Conservation (phyloP, 2,797 vertebrate genomes). For the Sebastes wilsoni region DNA sequence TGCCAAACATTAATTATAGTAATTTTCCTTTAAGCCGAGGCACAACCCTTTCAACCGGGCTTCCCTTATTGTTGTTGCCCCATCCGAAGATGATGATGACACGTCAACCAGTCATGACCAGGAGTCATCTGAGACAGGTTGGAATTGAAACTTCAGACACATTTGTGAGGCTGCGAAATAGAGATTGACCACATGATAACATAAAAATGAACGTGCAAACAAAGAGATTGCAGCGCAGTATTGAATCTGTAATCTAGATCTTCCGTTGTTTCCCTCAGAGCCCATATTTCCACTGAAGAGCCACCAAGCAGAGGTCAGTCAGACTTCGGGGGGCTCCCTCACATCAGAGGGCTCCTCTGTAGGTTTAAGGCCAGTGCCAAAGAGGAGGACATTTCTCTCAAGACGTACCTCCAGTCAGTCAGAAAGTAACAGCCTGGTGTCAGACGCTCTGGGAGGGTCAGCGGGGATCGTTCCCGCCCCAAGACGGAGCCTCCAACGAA, state of each 20-base stretch:
- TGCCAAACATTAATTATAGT: background rate
- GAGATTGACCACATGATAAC: background rate
- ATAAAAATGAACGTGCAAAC: background rate
- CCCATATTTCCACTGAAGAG: slow-evolving; percentile 60
- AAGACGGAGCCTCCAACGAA: slow-evolving; percentile 83
- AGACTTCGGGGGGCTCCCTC: slow-evolving; percentile 58
- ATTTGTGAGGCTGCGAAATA: background rate
- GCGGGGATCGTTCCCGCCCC: slow-evolving; percentile 65
- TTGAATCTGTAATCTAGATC: background rate
- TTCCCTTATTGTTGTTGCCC: slow-evolving; percentile 65
- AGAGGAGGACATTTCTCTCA: slow-evolving; percentile 87
- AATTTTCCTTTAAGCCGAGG: slow-evolving; percentile 69
- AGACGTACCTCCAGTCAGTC: slow-evolving; percentile 67
- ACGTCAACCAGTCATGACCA: slow-evolving; percentile 10
- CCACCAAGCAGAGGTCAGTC: slow-evolving; percentile 54
- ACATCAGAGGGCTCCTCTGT: slow-evolving; percentile 63
- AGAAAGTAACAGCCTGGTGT: slow-evolving; percentile 56
- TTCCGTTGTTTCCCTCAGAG: slow-evolving; percentile 74
- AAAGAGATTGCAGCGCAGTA: background rate
- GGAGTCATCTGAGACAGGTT: slow-evolving; percentile 59
- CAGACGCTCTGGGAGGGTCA: slow-evolving; percentile 42
- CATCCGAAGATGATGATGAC: slow-evolving; percentile 55
- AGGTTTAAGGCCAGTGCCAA: slow-evolving; percentile 87
- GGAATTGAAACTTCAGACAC: background rate
- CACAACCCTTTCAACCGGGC: slow-evolving; percentile 83